Evolutionary conservation across 2,888 invertebrate genomes (phyloP).

Genomic region (Drosophila paramelanica): DNA sequence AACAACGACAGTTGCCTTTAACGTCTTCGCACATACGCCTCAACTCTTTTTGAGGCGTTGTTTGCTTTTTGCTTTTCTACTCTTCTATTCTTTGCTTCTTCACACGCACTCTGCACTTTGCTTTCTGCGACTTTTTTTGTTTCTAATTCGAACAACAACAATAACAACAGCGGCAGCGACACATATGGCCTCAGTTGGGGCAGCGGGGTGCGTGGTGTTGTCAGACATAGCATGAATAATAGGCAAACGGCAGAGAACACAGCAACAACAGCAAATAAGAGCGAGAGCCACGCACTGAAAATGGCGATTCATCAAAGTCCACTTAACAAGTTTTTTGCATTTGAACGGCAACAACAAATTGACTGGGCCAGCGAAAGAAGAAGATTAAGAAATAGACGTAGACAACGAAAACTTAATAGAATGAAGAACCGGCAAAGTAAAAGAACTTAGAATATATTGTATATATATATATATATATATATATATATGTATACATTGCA

Average conservation of each 20-base stretch:
- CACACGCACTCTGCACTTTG: conserved; percentile 77
- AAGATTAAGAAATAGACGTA: conserved; percentile 15
- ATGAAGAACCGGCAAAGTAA: conserved; percentile 13
- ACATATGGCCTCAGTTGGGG: conserved; percentile 26
- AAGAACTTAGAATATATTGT: conserved; percentile 1
- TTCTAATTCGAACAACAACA: conserved; percentile 53
- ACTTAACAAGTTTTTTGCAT: conserved; percentile 79
- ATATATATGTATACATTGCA: background rate
- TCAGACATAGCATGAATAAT: conserved; percentile 69
- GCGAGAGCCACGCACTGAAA: conserved; percentile 57
- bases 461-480: background rate
- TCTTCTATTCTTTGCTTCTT: conserved; percentile 28
- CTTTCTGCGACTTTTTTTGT: conserved; percentile 43
- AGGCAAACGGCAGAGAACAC: conserved; percentile 52
- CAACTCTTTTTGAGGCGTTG: conserved; percentile 42
- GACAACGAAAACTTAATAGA: conserved; percentile 28
- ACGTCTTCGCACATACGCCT: conserved; percentile 26
- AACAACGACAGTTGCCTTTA: conserved; percentile 29
- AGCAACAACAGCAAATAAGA: conserved; percentile 11
- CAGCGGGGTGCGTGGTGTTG: conserved; percentile 7
- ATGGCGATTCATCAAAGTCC: conserved; percentile 81
- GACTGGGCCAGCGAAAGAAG: conserved; percentile 13
- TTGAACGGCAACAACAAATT: conserved; percentile 63
- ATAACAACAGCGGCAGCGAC: conserved; percentile 18
- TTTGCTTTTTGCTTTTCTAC: conserved; percentile 15